Evolutionary conservation across 2,888 invertebrate species (phyloP).

Genomic region (Amiota communis): DNA sequence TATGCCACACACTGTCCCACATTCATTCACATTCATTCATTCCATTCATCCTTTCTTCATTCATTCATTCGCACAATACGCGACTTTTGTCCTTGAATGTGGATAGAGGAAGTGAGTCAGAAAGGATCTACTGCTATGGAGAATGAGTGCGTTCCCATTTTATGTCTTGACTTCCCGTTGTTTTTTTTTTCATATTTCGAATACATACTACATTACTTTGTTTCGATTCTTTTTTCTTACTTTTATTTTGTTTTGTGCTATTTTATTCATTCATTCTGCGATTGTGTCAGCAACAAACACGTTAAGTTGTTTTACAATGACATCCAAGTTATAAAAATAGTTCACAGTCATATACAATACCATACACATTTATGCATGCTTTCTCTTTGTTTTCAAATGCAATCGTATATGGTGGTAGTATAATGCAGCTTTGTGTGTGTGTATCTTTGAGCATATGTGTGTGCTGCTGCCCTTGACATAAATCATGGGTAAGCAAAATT

Average conservation of each 20-base stretch:
- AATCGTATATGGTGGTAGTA: too few relatives aligned
- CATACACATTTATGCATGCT: too few relatives aligned
- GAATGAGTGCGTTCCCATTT: constrained; percentile 8
- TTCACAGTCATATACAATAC: neutral
- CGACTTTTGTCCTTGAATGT: constrained; percentile 18
- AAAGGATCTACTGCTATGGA: neutral
- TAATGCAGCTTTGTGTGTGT: too few relatives aligned
- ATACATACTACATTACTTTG: neutral
- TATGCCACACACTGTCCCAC: constrained; percentile 6
- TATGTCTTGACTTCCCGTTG: neutral
- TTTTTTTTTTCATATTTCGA: neutral
- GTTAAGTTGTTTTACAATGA: constrained; percentile 1
- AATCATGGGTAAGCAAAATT: too few relatives aligned
- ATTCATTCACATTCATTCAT: neutral
- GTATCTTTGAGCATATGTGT: too few relatives aligned
- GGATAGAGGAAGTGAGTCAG: neutral
- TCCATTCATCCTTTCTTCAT: too few relatives aligned
- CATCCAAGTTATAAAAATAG: constrained; percentile 10
- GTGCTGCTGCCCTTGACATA: too few relatives aligned
- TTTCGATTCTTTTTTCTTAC: neutral
- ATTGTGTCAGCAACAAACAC: constrained; percentile 16
- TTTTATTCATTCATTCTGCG: neutral
- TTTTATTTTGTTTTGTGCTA: neutral
- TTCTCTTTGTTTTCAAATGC: too few relatives aligned
- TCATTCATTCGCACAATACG: too few relatives aligned